Base-by-base conservation (phyloP, 2,797 vertebrate genomes). In the Psittacula echo region DNA sequence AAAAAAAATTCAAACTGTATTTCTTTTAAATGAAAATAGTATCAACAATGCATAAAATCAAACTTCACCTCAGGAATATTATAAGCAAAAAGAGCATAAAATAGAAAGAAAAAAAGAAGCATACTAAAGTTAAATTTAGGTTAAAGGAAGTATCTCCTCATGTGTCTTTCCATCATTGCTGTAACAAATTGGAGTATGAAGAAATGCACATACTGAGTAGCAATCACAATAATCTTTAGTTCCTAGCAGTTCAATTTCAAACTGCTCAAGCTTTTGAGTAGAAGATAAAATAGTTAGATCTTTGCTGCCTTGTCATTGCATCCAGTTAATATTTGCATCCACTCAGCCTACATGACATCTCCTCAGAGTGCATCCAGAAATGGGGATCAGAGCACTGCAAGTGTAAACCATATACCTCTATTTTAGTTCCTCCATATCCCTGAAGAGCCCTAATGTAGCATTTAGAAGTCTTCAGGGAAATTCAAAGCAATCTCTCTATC, bases 361-460 rank as follows among this genome's bases (percentile, higher is more conserved):
- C 32, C 17, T 50, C 29, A 21, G 19, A 47, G 0, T 20, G 4
- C 18, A 44, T 7, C 16, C 7, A 60, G 13, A 78, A 83, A 80
- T 18, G 26, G 13, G 12, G 18, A 84, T 26, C 30, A 39, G 29
- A 65, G 4, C 11, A n/a, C 16, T 56, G 29, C 44, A 81, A 48
- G 0, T 2, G 1, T 56, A 20, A 45, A 13, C 62, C 2, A 5
- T 10, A 39, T 9, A 37, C 3, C 3, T 1, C 23, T 20, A 5
- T 73, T 87, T 64, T n/a, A 45, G 26, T 37, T 68, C 29, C 3
- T 23, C 53, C 14, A 5, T 10, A 53, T 11, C 13, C 5, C 11
- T 48, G 44, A 79, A 64, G 7, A 66, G 22, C 5, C 24, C 10
- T 42, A 47, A 50, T 1, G 48, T 53, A 45, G 5, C 16, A 87